Evolutionary conservation across 2,113 vertebrate genomes (phyloP), one percentile per base, ranked within the genome.

Genomic region (Oostethus manadensis): DNA sequence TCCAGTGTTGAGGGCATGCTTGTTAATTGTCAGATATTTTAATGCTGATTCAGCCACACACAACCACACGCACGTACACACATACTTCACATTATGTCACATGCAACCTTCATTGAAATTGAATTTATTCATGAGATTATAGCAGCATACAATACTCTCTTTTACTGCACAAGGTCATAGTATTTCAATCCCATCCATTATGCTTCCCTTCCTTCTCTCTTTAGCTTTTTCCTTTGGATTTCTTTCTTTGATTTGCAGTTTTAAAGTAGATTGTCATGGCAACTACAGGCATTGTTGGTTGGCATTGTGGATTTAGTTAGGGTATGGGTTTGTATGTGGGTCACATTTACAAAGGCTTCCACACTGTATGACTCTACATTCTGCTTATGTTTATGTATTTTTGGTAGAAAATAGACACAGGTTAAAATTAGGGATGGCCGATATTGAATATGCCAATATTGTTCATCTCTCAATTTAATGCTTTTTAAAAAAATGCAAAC

Each of bases 41-140:
- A 56, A 49, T 58, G 78, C 76, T 79, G 76, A 85, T 60, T 85
- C 74, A 74, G 71, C 58, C 59, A 40, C 64, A 4, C 63, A 23
- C 53, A 62, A 21, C 35, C 46, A 45, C 54, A 23, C 53, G 58
- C 43, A 43, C 46, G n/a, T n/a, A 21, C 18, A 17, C 11, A 40
- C 14, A n/a, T n/a, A 47, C 35, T 55, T 46, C 62, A 68, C 63
- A 66, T 62, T 51, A 76, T 71, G 51, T 61, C 60, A 51, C 66
- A 56, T 60, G 56, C 16, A 46, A 17, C 45, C 60, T 62, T 74
- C 9, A 48, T 23, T 76, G 62, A 80, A 81, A 74, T 40, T 33
- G 57, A 67, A 63, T 78, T 76, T 73, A 84, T 76, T 80, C 69
- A 75, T 42, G 58, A 65, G 58, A 70, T 76, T 66, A 71, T 13